Evolutionary conservation across 2,113 vertebrate genomes (phyloP).

Genomic region (Telmatochromis brachygnathus): DNA sequence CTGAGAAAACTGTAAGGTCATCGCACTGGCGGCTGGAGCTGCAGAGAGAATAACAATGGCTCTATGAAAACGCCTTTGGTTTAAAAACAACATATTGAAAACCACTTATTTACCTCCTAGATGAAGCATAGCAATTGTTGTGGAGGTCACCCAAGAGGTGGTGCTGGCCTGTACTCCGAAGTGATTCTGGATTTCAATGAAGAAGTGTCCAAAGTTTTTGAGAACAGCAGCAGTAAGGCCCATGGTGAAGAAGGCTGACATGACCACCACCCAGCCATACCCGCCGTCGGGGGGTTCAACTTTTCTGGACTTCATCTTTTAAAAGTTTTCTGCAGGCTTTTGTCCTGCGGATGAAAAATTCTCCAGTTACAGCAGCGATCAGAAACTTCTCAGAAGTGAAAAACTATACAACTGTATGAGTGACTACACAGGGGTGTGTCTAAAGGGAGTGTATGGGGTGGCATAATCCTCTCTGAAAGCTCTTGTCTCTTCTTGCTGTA

Average conservation of each 20-base stretch:
- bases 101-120: constrained; percentile 56
- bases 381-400: background rate
- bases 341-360: background rate
- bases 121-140: constrained; percentile 69
- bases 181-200: constrained; percentile 73
- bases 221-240: constrained; percentile 69
- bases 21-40: constrained; percentile 57
- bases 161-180: constrained; percentile 69
- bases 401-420: background rate
- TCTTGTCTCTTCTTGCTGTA: background rate
- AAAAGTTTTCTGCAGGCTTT: background rate
- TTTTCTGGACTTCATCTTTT: background rate
- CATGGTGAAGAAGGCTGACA: constrained; percentile 68
- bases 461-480: background rate
- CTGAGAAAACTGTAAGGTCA: constrained; percentile 51
- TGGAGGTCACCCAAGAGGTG: constrained; percentile 74
- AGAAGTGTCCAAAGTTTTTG: constrained; percentile 75
- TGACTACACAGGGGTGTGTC: background rate
- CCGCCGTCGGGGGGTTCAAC: constrained; percentile 55
- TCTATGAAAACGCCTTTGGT: background rate
- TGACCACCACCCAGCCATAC: constrained; percentile 76
- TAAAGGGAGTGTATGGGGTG: background rate
- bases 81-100: background rate
- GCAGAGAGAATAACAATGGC: background rate
- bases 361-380: background rate